Evolutionary conservation across 2,113 vertebrate species (phyloP), one percentile per base, ranked within the genome.

Genomic region (Apeltes quadracus): DNA sequence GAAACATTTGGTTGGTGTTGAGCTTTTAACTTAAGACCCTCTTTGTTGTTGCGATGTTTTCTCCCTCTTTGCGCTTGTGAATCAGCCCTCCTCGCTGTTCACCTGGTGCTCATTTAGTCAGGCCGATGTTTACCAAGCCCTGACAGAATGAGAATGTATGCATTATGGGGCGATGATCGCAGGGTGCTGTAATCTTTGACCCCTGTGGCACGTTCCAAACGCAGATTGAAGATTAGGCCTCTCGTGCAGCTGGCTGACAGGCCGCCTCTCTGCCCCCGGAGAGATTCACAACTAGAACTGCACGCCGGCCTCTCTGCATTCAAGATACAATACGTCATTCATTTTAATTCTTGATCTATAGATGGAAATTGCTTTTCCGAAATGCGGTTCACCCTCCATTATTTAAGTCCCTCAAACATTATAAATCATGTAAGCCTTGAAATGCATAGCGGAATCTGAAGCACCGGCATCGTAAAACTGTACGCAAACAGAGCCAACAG

Each of bases 191-290:
- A 91, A 91, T 90, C 92, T 90, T 83, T 85, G 76, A 82, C 81
- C 85, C 89, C 85, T 38, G 83, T 84, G 87, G 61, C 64, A 87
- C 84, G 78, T 88, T 87, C 84, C 81, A 84, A 87, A 85, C 76
- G 72, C 76, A 83, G 90, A 90, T 88, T 79, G 84, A 72, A 84
- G 89, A 91, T 91, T 90, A 90, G 88, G 89, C 59, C 61, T 69
- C 73, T 32, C 43, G 12, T 76, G 73, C 76, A 69, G 77, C 84
- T 69, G 84, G 43, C 78, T 86, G 80, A 88, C 86, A 79, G 80
- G 69, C 76, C 56, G 89, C 57, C 65, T 75, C 48, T 1, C 43
- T 53, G 62, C 69, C 80, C 82, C 78, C 66, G 61, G 59, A 85
- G 82, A 86, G 84, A 83, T 74, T 73, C 55, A 39, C 23, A 38